Evolutionary conservation across 1,140 invertebrate genomes (phyloP).

Genomic region (Lineus longissimus): DNA sequence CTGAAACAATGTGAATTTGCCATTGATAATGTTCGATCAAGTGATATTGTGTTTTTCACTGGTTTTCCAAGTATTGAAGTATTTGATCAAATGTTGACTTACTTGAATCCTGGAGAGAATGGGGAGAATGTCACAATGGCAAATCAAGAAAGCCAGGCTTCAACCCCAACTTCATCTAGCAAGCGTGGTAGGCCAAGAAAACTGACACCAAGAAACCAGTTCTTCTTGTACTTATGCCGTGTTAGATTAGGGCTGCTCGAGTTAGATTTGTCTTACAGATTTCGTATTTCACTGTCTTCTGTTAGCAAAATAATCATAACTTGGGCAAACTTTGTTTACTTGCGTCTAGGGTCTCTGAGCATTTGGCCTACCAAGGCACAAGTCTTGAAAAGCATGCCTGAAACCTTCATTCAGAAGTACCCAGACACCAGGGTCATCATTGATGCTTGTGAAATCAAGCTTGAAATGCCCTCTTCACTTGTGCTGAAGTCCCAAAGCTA

Average conservation of each 20-base stretch:
- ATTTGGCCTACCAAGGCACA: constrained; percentile 1
- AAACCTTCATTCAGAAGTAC: background rate
- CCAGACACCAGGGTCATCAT: constrained; percentile 4
- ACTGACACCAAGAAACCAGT: constrained; percentile 12
- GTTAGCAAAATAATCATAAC: background rate
- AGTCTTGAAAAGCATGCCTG: background rate
- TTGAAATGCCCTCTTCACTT: background rate
- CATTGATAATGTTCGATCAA: constrained; percentile 1
- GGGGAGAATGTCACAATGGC: background rate
- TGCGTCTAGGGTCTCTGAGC: background rate
- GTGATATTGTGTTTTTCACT: background rate
- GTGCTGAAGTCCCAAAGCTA: background rate
- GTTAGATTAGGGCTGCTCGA: constrained; percentile 15
- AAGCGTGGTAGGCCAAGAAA: background rate
- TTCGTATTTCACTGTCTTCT: background rate
- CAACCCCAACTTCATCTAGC: too few relatives aligned
- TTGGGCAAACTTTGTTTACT: constrained; percentile 1
- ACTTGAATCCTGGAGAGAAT: background rate
- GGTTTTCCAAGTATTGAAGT: background rate
- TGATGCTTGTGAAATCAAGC: constrained; percentile 1
- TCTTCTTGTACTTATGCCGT: constrained; percentile 17
- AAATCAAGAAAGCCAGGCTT: background rate
- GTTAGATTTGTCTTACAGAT: constrained; percentile 14
- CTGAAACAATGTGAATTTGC: background rate
- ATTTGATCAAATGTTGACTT: background rate